Base-by-base conservation (phyloP, 2,888 invertebrate genomes). In the Thera britannica region DNA sequence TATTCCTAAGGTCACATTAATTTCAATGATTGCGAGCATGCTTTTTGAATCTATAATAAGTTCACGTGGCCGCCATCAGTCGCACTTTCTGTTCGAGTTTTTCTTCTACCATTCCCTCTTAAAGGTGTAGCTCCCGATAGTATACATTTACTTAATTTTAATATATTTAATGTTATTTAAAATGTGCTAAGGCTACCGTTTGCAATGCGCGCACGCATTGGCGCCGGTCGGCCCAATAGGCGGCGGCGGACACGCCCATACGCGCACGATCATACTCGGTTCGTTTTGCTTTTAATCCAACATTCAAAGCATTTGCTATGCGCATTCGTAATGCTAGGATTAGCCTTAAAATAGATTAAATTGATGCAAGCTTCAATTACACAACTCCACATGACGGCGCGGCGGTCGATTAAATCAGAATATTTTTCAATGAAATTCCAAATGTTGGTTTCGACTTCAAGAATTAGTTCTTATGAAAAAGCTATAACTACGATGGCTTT, bases 191-290 rank as follows among this genome's bases (percentile, higher is more conserved):
- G 63, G 88, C 93, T 93, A 89, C 93, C 79, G 92, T 89, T 81
- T 23, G 23, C 23, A 23, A 23, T 84, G 90, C 90, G 92, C 87
- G 77, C 84, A 90, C 92, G 92, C 91, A 93, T 93, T 93, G 93
- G 93, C 82, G 89, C 84, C 81, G 83, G 77, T 69, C 78, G 85
- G 83, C 83, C 93, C 93, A 93, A 92, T 93, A 83, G 84, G 82
- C 83, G 83, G 78, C 77, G 77, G 75, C 78, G 79, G 88, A 79
- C 87, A 89, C 93, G 92, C 93, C 93, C 88, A 84, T 86, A 36
- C 70, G 71, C 71, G 67, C 69, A 70, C 60, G 67, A 69, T 68
- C 68, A 65, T 72, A 55, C 55, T 60, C 35, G 46, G 35, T 49
- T 68, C 69, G 66, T 72, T 72, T 69, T 72, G 55, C 70, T 65